A percentile compares a stretch with the other conserved stretches of the same genome.
These are phyloP conservation scores for Ceyx margarethae DNA, from an alignment of 2,113 vertebrate species.

Conservation along the genomic window DNA sequence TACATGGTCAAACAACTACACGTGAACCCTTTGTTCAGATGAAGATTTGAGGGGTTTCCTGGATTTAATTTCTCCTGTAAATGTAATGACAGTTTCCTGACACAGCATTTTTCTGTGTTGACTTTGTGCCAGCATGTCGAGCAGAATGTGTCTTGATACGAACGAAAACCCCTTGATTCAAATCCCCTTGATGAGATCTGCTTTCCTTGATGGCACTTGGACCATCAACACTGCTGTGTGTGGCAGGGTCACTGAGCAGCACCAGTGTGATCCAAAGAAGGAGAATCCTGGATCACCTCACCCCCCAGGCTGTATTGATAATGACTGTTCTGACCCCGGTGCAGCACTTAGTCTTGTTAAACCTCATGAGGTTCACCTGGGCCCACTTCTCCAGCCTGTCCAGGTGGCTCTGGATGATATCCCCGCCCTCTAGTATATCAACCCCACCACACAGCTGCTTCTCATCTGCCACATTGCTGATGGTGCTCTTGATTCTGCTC, in stretches of 20 bases:
- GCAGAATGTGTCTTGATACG: not conserved
- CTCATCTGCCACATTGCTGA: no score
- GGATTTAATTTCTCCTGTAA: not conserved
- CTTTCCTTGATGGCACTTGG: not conserved
- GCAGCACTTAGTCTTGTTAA: no score
- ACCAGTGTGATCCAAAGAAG: not conserved
- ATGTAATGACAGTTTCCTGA: not conserved
- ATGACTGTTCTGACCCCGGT: no score
- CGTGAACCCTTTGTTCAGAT: not conserved
- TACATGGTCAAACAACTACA: not conserved
- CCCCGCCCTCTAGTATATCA: no score
- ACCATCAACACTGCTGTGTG: accelerated
- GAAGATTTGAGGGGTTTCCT: not conserved
- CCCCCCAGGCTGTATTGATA: no score
- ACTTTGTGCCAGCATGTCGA: not conserved
- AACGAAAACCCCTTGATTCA: not conserved
- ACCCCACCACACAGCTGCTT: no score
- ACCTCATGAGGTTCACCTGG: no score
- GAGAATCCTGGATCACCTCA: not conserved
- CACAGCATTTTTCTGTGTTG: not conserved
- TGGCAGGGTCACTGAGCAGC: not conserved
- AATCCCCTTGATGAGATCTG: not conserved
- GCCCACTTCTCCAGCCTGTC: no score
- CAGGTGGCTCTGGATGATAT: no score
- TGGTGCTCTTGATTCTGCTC: no score